phyloP scores from a whole-genome alignment of 2,797 vertebrate genomes.

The Clangula hyemalis region DNA sequence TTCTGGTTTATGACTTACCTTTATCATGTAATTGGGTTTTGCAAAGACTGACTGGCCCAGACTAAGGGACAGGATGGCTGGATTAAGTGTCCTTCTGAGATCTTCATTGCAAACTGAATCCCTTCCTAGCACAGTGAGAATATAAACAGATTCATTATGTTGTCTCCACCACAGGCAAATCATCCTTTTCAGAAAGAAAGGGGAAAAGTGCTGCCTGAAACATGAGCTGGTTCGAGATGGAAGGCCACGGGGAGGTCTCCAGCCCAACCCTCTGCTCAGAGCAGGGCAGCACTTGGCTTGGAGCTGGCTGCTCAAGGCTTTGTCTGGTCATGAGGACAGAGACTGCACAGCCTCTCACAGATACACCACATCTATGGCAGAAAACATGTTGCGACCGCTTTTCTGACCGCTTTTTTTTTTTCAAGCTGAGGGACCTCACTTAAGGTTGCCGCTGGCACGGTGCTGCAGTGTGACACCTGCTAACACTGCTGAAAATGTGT shows the following conservation, averaged over 20 bases:
- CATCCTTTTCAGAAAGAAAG: not conserved
- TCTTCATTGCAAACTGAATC: not conserved
- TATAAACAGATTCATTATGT: not conserved
- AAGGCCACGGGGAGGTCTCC: not conserved
- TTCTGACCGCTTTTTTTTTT: too few species aligned
- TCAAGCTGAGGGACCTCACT: not conserved
- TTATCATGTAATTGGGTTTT: not conserved
- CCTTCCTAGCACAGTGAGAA: not conserved
- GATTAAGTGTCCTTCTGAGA: not conserved
- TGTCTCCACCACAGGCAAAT: not conserved
- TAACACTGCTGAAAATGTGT: not conserved
- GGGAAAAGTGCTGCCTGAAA: not conserved
- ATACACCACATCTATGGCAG: not conserved
- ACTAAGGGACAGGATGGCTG: not conserved
- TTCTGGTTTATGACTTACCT: not conserved
- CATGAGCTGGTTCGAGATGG: not conserved
- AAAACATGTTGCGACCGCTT: not conserved
- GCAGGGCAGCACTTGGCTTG: not conserved
- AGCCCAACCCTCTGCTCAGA: not conserved
- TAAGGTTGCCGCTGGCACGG: not conserved
- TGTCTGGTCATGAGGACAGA: not conserved
- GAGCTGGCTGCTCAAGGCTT: too few species aligned
- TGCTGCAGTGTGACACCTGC: not conserved
- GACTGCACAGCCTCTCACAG: too few species aligned
- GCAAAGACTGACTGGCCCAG: not conserved